Evolutionary conservation across 2,113 vertebrate genomes (phyloP).

Genomic region (Pluvialis apricaria): DNA sequence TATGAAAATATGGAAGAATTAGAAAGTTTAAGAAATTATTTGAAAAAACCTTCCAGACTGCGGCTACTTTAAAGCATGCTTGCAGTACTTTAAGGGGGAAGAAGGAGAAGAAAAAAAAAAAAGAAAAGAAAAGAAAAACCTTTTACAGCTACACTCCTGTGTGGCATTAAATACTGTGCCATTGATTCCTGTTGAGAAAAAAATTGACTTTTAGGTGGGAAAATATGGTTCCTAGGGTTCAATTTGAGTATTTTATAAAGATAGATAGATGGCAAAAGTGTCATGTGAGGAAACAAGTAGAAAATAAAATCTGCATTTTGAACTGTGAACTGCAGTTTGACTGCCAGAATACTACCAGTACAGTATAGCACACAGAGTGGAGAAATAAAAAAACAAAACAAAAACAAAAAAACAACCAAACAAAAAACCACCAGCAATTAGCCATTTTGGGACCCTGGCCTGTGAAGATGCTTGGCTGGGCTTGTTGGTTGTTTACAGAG

Average conservation of each 20-base stretch:
- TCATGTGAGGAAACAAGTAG: background rate
- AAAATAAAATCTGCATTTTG: background rate
- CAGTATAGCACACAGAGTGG: too few relatives aligned
- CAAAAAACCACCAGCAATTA: background rate
- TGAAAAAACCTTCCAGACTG: background rate
- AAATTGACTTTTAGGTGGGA: background rate
- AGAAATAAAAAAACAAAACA: background rate
- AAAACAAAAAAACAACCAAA: background rate
- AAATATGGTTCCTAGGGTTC: background rate
- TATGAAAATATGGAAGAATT: background rate
- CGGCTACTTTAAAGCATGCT: background rate
- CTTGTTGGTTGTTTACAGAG: background rate
- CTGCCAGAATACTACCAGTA: background rate
- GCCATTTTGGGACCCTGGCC: background rate
- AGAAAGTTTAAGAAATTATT: background rate
- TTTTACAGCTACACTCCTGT: background rate
- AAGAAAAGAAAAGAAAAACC: background rate
- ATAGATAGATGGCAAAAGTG: background rate
- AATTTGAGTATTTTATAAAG: background rate
- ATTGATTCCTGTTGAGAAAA: background rate
- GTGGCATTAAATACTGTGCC: background rate
- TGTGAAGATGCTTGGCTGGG: background rate
- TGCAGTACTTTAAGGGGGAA: background rate
- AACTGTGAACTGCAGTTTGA: background rate
- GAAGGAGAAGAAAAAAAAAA: background rate